Conservation (phyloP, 1,140 invertebrate genomes). For the Drosophila sproati region DNA sequence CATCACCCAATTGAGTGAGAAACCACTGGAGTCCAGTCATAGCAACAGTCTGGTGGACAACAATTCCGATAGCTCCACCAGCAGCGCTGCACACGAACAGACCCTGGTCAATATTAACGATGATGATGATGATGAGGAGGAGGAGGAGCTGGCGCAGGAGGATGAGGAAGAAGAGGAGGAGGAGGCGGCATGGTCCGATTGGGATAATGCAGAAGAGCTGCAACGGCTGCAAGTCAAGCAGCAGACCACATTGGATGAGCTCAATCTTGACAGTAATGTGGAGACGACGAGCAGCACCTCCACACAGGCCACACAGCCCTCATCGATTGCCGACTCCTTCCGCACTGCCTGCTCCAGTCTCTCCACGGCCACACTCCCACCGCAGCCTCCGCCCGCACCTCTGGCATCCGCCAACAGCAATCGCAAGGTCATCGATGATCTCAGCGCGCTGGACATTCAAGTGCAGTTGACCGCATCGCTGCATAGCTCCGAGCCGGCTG, state of each 20-base stretch:
- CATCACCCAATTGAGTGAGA: conserved; percentile 69
- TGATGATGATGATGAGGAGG: neutral
- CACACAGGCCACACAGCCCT: conserved; percentile 29
- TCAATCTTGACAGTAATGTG: conserved; percentile 10
- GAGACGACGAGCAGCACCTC: conserved; percentile 46
- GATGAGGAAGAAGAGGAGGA: conserved; percentile 58
- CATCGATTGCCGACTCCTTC: conserved; percentile 35
- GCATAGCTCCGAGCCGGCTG: conserved; percentile 84
- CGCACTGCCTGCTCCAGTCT: conserved; percentile 46
- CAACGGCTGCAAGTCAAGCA: conserved; percentile 52
- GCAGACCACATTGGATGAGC: conserved; percentile 19
- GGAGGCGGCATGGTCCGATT: conserved; percentile 90
- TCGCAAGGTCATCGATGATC: conserved; percentile 86
- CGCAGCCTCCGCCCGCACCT: neutral
- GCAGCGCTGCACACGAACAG: conserved; percentile 36
- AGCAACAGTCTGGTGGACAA: conserved; percentile 8
- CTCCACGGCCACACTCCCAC: conserved; percentile 1
- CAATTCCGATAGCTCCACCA: conserved; percentile 11
- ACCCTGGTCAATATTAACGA: conserved; percentile 68
- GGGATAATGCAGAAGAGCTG: conserved; percentile 87
- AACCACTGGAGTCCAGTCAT: conserved; percentile 17
- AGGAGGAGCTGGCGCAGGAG: no score
- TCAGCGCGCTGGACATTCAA: conserved; percentile 91
- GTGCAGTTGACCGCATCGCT: conserved; percentile 86
- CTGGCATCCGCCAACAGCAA: neutral